Percentiles rank a stretch among this genome's conserved stretches.
Evolutionary conservation across 2,113 vertebrate genomes (phyloP).

Genomic region (Zosterops borbonicus): DNA sequence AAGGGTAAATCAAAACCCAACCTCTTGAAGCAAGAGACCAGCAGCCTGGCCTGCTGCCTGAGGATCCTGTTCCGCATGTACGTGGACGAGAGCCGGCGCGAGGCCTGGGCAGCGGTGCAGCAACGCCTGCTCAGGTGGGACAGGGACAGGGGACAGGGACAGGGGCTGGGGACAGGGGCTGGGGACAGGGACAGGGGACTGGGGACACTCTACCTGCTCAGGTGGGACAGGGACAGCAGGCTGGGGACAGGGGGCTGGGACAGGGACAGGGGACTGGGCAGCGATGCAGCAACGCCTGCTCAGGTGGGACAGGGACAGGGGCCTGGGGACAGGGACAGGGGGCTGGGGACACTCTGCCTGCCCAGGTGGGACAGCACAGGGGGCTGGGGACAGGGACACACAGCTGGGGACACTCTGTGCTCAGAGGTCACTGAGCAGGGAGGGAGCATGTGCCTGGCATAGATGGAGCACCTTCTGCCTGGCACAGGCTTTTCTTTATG

Average conservation of each 20-base stretch:
- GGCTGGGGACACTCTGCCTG: too few species aligned
- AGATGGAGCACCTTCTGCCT: background rate
- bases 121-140: slow-evolving; percentile 89
- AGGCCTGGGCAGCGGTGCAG: slow-evolving; percentile 89
- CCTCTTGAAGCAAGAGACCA: slow-evolving; percentile 96
- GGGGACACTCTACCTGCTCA: slow-evolving; percentile 73
- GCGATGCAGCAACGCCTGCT: too few species aligned
- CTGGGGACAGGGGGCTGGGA: slow-evolving; percentile 1
- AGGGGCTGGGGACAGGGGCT: too few species aligned
- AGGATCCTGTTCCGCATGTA: slow-evolving; percentile 96
- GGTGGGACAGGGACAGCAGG: slow-evolving; percentile 73
- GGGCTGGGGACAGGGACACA: too few species aligned
- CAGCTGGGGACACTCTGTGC: too few species aligned
- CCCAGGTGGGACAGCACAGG: too few species aligned
- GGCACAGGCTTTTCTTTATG: background rate
- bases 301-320: too few species aligned
- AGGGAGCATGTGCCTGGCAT: background rate
- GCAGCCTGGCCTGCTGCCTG: slow-evolving; percentile 94
- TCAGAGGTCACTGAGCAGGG: background rate
- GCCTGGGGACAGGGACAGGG: too few species aligned
- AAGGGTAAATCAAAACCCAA: slow-evolving; percentile 99
- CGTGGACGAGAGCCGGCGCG: slow-evolving; percentile 81
- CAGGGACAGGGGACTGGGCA: too few species aligned
- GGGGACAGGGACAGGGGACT: too few species aligned
- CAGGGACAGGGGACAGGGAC: background rate